Conservation (phyloP, 2,113 vertebrate genomes). For the Centrocercus urophasianus region DNA sequence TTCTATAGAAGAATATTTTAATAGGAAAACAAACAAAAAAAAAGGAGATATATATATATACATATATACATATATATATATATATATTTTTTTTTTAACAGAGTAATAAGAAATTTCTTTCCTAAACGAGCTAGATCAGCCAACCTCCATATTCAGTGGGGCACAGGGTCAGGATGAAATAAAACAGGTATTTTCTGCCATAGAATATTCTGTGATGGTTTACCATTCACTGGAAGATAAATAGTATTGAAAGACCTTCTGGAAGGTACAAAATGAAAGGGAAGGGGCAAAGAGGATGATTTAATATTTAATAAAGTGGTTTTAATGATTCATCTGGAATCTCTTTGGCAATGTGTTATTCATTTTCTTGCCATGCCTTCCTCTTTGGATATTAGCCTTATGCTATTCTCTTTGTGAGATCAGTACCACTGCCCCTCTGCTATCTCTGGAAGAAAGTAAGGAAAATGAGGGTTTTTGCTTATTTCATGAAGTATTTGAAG, state of each 20-base stretch:
- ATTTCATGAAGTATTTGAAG: background rate
- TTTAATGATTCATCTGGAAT: background rate
- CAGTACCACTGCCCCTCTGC: background rate
- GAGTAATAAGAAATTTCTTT: background rate
- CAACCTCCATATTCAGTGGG: background rate
- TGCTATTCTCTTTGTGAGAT: background rate
- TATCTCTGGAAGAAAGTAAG: background rate
- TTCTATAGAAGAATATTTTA: background rate
- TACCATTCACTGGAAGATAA: background rate
- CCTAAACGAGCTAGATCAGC: background rate
- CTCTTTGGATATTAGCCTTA: background rate
- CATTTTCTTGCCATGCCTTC: background rate
- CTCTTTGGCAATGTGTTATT: background rate
- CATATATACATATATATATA: background rate
- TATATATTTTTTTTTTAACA: background rate
- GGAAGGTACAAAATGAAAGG: background rate
- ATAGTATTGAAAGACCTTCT: background rate
- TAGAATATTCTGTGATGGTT: background rate
- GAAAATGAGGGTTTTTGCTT: background rate
- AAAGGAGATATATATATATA: background rate
- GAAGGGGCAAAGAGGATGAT: background rate
- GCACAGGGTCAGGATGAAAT: accelerated
- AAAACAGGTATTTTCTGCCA: background rate
- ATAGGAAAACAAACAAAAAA: background rate
- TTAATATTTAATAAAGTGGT: background rate